These are phyloP conservation scores for Trichogramma dendrolimi DNA, from an alignment of 2,888 invertebrate species.

Conservation along the genomic window DNA sequence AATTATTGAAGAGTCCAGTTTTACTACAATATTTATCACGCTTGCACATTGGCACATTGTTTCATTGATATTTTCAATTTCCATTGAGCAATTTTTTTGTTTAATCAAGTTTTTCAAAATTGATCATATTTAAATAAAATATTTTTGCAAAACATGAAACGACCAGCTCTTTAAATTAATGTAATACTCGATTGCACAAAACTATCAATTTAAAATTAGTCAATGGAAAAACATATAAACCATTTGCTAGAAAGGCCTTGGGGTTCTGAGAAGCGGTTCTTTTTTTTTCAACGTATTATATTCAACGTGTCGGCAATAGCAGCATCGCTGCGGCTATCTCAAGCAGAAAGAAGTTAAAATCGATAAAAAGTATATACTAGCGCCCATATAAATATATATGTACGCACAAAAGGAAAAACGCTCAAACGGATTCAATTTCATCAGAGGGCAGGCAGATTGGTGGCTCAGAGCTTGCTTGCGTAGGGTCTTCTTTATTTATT, in stretches of 20 bases:
- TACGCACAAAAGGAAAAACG: conserved; percentile 7
- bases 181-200: no score
- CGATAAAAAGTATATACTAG: conserved; percentile 20
- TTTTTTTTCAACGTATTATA: conserved; percentile 11
- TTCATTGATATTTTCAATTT: no score
- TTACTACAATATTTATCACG: background rate
- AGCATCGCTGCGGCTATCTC: conserved; percentile 17
- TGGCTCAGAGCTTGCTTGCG: background rate
- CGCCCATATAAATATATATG: background rate
- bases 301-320: conserved; percentile 13
- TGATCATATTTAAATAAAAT: background rate
- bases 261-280: background rate
- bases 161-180: background rate
- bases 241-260: conserved; percentile 4
- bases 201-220: conserved; percentile 9
- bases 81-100: no score
- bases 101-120: no score
- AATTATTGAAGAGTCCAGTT: background rate
- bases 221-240: conserved; percentile 9
- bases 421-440: conserved; percentile 33
- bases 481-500: background rate
- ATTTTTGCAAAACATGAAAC: background rate
- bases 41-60: no score
- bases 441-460: conserved; percentile 10
- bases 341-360: conserved; percentile 30